Percentiles rank a stretch among this genome's conserved stretches.
phyloP scores from a whole-genome alignment of 1,140 invertebrate genomes.

The Bombus affinis region DNA sequence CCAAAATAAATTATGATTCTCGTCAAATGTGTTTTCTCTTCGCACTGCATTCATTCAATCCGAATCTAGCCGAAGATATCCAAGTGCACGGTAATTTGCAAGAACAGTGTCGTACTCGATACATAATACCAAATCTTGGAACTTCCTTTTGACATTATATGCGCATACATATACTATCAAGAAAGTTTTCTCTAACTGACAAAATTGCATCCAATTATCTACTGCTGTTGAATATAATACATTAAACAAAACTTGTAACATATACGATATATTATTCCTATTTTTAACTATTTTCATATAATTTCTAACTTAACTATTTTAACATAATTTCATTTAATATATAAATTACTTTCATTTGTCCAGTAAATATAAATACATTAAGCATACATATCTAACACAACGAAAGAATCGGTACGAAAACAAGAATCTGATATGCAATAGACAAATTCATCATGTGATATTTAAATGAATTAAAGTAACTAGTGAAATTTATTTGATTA shows the following conservation, averaged over 20 bases:
- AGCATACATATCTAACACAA: neutral
- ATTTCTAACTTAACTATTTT: too few species aligned
- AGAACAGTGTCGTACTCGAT: conserved; percentile 26
- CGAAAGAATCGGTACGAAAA: neutral
- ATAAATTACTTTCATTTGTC: neutral
- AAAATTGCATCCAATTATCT: too few species aligned
- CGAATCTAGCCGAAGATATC: conserved; percentile 29
- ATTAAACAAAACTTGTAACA: neutral
- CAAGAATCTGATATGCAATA: neutral
- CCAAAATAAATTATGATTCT: conserved; percentile 20
- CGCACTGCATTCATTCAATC: neutral
- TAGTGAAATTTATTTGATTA: neutral
- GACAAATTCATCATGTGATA: neutral
- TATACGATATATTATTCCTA: neutral
- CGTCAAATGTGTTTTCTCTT: neutral
- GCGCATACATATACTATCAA: neutral
- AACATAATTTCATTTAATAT: neutral
- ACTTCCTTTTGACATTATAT: neutral
- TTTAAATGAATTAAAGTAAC: neutral
- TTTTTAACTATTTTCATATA: neutral
- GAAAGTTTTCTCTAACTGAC: neutral
- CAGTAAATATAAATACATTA: neutral
- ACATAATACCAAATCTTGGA: neutral
- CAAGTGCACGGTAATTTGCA: conserved; percentile 2
- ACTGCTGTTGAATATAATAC: neutral